Conservation (phyloP, 2,797 vertebrate species). For the Spheniscus humboldti region DNA sequence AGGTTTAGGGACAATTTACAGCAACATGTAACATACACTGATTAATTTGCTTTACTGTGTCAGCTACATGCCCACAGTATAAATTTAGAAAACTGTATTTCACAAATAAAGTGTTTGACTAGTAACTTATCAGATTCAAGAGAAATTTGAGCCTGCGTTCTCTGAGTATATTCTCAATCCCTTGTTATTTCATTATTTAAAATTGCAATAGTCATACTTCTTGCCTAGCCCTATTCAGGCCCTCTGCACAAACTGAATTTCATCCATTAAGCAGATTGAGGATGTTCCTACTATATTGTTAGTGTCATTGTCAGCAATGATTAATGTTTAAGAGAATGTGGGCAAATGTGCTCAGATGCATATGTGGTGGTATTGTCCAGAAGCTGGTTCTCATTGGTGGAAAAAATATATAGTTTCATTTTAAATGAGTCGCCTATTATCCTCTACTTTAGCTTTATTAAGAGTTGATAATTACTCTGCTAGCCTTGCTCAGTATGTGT, state of each 20-base stretch:
- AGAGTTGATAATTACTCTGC: neutral
- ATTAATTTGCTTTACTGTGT: neutral
- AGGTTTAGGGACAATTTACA: neutral
- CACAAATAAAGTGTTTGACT: neutral
- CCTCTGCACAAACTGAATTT: neutral
- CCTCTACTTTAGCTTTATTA: constrained; percentile 27
- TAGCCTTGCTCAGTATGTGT: neutral
- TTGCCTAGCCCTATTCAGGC: neutral
- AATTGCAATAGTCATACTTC: neutral
- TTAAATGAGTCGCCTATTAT: neutral
- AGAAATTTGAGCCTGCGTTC: neutral
- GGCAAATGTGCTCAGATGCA: neutral
- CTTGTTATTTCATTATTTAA: neutral
- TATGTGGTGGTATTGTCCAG: neutral
- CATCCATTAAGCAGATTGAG: neutral
- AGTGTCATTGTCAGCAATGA: neutral
- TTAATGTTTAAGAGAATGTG: neutral
- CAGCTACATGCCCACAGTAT: neutral
- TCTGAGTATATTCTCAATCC: neutral
- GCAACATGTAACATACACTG: neutral
- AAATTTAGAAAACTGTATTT: neutral
- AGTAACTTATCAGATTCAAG: neutral
- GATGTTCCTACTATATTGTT: neutral
- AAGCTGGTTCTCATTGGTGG: neutral
- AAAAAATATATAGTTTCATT: neutral